Base-by-base conservation (phyloP, 2,113 vertebrate species). In the Leucopsar rothschildi region DNA sequence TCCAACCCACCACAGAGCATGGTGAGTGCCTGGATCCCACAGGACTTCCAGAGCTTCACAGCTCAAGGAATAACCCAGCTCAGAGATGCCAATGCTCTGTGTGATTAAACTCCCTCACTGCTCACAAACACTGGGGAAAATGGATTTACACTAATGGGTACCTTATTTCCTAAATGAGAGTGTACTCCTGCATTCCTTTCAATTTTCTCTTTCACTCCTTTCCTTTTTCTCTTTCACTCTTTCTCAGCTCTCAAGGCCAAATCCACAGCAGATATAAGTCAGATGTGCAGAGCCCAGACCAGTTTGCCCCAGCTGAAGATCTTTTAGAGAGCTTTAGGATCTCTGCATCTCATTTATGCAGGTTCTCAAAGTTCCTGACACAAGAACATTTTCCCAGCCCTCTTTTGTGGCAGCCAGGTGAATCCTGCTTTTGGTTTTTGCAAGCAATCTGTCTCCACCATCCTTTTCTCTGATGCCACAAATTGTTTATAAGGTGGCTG, bases 71-170 rank as follows among this genome's bases (percentile, higher is more conserved):
- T 21, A 83, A 53, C 19, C 13, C 52, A n/a, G 42, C 9, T 64
- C 29, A 68, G 57, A 76, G 21, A 37, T 45, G 15, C 7, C 50
- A 66, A 13, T 1, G 13, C 15, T 70, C 64, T 33, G 15, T 3
- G 59, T 23, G 39, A 15, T 37, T 57, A 37, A 83, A 61, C 5
- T 29, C 64, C 11, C 25, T 24, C 31, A 10, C 7, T 68, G 61
- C 63, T 72, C 29, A 85, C 21, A 84, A 66, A 37, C 22, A 3
- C 23, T 27, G 35, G 2, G 25, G 5, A 49, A 33, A 37, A 59
- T 0, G 2, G 8, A 5, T 14, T 47, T 31, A 6, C 14, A 27
- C 18, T 33, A 33, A 19, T 0, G 0, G 3, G 25, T 11, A 12
- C 0, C 0, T 76, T 55, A n/a, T 82, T 82, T 86, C 64, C 57